Conservation (phyloP, 2,888 invertebrate genomes). For the Eudasyphora cyanicolor region DNA sequence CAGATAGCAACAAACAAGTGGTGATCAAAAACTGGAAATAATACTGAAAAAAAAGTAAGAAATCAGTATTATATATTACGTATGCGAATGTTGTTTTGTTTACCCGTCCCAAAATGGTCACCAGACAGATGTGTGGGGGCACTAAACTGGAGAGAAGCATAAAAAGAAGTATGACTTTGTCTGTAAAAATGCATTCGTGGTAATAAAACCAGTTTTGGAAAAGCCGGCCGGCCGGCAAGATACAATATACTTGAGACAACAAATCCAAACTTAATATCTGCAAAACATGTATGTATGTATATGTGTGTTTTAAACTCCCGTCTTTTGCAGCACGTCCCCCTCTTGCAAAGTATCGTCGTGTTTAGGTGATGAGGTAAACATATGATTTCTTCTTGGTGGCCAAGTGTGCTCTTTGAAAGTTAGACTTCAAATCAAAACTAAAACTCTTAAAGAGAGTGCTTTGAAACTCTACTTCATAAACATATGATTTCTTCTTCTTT, state of each 20-base stretch:
- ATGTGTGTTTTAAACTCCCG: too few relatives aligned
- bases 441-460: too few relatives aligned
- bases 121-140: not conserved
- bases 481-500: too few relatives aligned
- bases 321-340: too few relatives aligned
- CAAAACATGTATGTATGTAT: too few relatives aligned
- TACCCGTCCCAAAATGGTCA: not conserved
- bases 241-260: too few relatives aligned
- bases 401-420: not conserved
- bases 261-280: too few relatives aligned
- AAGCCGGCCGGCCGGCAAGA: constrained; percentile 55
- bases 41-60: too few relatives aligned
- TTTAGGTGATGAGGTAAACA: not conserved
- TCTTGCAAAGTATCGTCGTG: too few relatives aligned
- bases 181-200: constrained; percentile 1
- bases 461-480: too few relatives aligned
- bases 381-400: not conserved
- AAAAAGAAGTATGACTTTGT: not conserved
- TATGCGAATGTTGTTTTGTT: constrained; percentile 5
- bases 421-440: too few relatives aligned
- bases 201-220: constrained; percentile 50
- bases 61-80: constrained; percentile 13
- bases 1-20: not conserved
- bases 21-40: constrained; percentile 7
- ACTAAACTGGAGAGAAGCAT: not conserved